Evolutionary conservation across 2,888 invertebrate genomes (phyloP).

Genomic region (Nomada ferruginata): DNA sequence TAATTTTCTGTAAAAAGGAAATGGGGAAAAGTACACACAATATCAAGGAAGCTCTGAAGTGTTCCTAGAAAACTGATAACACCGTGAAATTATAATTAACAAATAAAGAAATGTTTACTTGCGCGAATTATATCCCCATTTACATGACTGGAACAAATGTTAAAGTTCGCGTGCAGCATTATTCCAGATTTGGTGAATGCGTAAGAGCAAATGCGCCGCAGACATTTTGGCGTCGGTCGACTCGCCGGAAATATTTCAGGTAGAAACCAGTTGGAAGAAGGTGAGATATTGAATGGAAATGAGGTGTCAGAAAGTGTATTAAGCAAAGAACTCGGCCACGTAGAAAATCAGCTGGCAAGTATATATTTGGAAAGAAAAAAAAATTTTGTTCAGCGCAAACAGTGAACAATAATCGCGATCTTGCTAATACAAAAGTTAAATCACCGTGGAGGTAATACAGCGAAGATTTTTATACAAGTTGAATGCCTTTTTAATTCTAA

Average conservation of each 20-base stretch:
- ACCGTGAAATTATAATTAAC: neutral
- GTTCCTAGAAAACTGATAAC: no score
- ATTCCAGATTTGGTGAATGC: neutral
- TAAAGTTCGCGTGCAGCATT: neutral
- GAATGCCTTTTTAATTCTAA: no score
- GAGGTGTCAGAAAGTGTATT: neutral
- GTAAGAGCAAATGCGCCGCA: constrained; percentile 39
- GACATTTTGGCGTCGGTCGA: constrained; percentile 46
- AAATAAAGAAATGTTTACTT: no score
- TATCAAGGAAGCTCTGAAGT: no score
- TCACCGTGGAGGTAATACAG: no score
- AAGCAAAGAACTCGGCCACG: neutral
- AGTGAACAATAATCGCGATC: no score
- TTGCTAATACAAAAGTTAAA: no score
- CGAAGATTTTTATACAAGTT: no score
- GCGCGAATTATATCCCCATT: neutral
- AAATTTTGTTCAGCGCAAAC: neutral
- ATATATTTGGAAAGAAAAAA: neutral
- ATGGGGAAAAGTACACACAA: no score
- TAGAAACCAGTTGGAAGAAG: constrained; percentile 21
- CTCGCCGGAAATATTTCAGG: constrained; percentile 19
- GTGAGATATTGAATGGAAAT: neutral
- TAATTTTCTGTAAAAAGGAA: no score
- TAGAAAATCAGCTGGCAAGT: neutral
- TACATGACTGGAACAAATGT: neutral